Evolutionary conservation across 2,797 vertebrate species (phyloP).

Genomic region (Gastrophryne carolinensis): DNA sequence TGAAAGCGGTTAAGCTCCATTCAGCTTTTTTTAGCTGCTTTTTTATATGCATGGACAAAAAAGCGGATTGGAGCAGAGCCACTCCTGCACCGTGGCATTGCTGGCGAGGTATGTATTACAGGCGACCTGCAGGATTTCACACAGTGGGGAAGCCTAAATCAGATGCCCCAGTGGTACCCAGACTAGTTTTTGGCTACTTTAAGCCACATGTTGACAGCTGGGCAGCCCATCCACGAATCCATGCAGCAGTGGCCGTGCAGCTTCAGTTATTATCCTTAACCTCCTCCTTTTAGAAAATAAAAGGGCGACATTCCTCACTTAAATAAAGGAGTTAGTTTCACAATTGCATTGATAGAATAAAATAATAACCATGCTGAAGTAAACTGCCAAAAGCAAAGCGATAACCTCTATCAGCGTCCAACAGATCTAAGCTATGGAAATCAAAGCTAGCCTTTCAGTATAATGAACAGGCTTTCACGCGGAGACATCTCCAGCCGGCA

Average conservation of each 20-base stretch:
- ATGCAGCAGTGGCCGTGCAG: neutral
- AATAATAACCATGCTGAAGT: conserved; percentile 31
- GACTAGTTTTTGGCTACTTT: no score
- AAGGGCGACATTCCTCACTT: neutral
- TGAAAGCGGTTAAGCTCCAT: no score
- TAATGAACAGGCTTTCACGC: conserved; percentile 42
- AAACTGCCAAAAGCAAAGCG: conserved; percentile 46
- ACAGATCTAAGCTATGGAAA: conserved; percentile 46
- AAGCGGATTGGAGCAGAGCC: no score
- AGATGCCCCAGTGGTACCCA: no score
- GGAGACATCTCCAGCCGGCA: conserved; percentile 37
- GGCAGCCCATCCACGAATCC: no score
- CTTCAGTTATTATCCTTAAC: neutral
- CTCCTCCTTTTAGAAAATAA: neutral
- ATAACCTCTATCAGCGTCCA: conserved; percentile 41
- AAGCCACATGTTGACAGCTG: no score
- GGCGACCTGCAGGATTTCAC: no score
- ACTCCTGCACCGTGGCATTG: no score
- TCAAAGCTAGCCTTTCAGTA: conserved; percentile 47
- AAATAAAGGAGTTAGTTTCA: conserved; percentile 18
- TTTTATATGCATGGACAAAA: no score
- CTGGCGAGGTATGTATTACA: no score
- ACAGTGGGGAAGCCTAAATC: no score
- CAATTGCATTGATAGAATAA: conserved; percentile 32
- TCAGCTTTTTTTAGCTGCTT: no score